Base-by-base conservation (phyloP, 2,797 vertebrate species). In the Xenentodon cancila region DNA sequence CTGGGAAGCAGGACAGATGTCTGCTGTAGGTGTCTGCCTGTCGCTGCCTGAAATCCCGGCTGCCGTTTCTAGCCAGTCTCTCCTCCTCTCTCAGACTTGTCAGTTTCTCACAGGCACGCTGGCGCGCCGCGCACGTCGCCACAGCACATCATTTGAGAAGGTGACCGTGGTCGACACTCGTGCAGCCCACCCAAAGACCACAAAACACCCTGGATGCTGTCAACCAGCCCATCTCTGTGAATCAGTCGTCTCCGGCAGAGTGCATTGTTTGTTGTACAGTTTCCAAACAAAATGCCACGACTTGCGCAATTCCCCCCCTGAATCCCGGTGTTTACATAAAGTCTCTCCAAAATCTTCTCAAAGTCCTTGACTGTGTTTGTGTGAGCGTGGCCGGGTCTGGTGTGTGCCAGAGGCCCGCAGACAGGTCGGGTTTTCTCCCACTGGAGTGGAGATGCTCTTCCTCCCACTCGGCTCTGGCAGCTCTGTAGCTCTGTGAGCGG, bases 61-160 rank as follows among this genome's bases (percentile, higher is more conserved):
- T 25, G 67, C 77, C 82, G 80, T 64, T 82, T 81, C 30, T 86
- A 79, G 88, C 82, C 86, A 88, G 82, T 71, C 86, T 88, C 71
- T 60, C 73, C 73, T 51, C 60, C 46, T 56, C 71, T 79, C 62
- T 57, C 61, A 52, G 68, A 58, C 72, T 66, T 58, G 59, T 77
- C 84, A 62, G 75, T 76, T 71, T 60, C 64, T 85, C 81, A 82
- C 79, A 44, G 75, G 83, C 82, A 74, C 85, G 63, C 59, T 45
- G 81, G 77, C 74, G 73, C 77, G 65, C 73, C 76, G 50, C 84
- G 77, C 79, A 78, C 80, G 71, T 75, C 73, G 64, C 77, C 82
- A 73, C 47, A 37, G 75, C 68, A 65, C 86, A 77, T 78, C 3
- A 53, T 55, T 79, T 78, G 61, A 73, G 82, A 86, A 89, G 91